phyloP scores from a whole-genome alignment of 2,113 vertebrate genomes.

The Pseudopipra pipra region DNA sequence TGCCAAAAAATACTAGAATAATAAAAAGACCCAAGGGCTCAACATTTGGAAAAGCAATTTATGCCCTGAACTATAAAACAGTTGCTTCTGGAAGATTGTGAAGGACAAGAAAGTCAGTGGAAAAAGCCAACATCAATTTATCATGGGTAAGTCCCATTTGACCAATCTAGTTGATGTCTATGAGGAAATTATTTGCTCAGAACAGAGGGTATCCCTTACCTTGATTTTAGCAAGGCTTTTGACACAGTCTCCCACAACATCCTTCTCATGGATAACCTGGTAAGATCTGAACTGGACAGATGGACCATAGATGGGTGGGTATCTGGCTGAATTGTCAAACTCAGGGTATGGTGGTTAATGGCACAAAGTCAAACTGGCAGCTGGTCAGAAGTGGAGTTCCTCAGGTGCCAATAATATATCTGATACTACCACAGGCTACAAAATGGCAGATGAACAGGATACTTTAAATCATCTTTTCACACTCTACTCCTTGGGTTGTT shows the following conservation, averaged over 20 bases:
- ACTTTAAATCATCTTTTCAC: not conserved
- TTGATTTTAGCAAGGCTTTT: not conserved
- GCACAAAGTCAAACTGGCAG: not conserved
- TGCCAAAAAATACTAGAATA: not conserved
- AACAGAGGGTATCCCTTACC: not conserved
- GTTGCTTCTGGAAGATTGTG: not conserved
- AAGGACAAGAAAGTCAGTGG: not conserved
- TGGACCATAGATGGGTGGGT: not conserved
- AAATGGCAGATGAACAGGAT: not conserved
- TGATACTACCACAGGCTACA: not conserved
- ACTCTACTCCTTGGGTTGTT: not conserved
- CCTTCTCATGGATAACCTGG: not conserved
- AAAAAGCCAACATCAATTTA: not conserved
- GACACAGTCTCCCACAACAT: not conserved
- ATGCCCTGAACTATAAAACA: not conserved
- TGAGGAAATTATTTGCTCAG: not conserved
- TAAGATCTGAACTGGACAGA: not conserved
- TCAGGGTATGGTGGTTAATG: not conserved
- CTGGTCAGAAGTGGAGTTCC: not conserved
- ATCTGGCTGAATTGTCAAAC: not conserved
- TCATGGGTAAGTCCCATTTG: not conserved
- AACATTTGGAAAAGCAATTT: not conserved
- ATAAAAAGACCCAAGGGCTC: not conserved
- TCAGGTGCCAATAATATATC: fast-evolving
- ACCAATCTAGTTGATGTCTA: not conserved